Base-by-base conservation (phyloP, 2,888 invertebrate species). In the Plutella xylostella region DNA sequence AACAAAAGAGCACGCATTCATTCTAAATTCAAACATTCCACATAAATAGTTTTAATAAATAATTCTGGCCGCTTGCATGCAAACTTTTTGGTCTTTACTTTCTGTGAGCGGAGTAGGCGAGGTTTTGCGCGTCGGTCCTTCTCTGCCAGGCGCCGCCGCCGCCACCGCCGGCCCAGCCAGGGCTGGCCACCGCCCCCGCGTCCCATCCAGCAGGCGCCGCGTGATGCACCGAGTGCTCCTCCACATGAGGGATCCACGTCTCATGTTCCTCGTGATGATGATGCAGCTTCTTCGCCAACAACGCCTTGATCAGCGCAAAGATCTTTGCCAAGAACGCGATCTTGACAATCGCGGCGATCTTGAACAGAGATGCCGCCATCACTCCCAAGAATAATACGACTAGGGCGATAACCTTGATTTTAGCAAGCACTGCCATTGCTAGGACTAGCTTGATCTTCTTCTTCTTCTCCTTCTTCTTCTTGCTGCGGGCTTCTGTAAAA, bases 261-360 rank as follows among this genome's bases (percentile, higher is more conserved):
- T 67, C 60, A 30, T 77, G 72, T 42, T 76, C 69, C 2, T 68
- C 65, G 1, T 55, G 40, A 34, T 73, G 62, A n/a, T n/a, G n/a
- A n/a, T n/a, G n/a, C n/a, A n/a, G n/a, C 50, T 82, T 80, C 60
- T 80, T 80, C n/a, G 72, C 66, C n/a, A 80, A 53, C 2, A 82
- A 63, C 11, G 63, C 65, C 55, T 82, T 82, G 56, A 82, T 60
- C 48, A 78, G 57, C 1, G 68, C 61, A 22, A 80, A 65, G 9
- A 74, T 51, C 51, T 82, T 82, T 53, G 74, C 69, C 33, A 83
- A 66, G 52, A 93, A 87, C 0, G 93, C 93, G 41, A 93, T 83
- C 78, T 93, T 93, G 55, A 92, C 90, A 33, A 93, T 80, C 42
- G 92, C 61, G 17, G 92, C 85, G 45, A 93, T 87, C 70, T 93